Evolutionary conservation across 1,140 invertebrate genomes (phyloP), one percentile per base, ranked within the genome.

Genomic region (Ptiloglossa arizonensis): DNA sequence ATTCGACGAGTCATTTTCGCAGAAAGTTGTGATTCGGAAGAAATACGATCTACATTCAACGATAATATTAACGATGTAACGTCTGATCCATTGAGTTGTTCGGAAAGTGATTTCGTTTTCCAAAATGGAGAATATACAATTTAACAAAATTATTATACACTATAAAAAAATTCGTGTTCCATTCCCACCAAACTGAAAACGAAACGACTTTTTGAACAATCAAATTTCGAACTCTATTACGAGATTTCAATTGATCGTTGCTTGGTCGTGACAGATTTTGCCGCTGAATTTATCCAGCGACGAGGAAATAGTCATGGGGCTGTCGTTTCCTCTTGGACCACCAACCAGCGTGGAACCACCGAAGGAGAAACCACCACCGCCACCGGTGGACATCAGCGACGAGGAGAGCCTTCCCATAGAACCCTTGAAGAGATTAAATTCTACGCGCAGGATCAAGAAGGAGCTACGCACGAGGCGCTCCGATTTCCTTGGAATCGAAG

Each of bases 281-380:
- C 89, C 88, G 38, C 76, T 92, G 69, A 91, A 88, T 78, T 78
- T 93, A 27, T 87, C 88, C 24, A 90, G 88, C 64, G 88, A 92
- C 59, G 91, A 93, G 74, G 91, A 92, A 82, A 89, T 93, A 70
- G 85, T 92, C 0, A 84, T 86, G 0, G 88, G 85, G 2, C 62
- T 90, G 13, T 44, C 89, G 15, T 92, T 93, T 82, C 91, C 92
- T 57, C 73, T 94, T 81, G 89, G 94, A 69, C 94, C 94, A 19
- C 93, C 94, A 15, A 94, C 94, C 71, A 94, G 93, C 64, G 87
- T 96, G 80, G 95, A 97, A 89, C 96, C 97, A 5, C 97, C 97
- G 1, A 97, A 96, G 87, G 96, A 96, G 87, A 97, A 97, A 90
- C 96, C 97, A 57, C 96, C 96, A 19, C 96, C 96, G n/a, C 96